These are phyloP conservation scores for Troides helena DNA, from an alignment of 2,888 invertebrate genomes.

Conservation along the genomic window DNA sequence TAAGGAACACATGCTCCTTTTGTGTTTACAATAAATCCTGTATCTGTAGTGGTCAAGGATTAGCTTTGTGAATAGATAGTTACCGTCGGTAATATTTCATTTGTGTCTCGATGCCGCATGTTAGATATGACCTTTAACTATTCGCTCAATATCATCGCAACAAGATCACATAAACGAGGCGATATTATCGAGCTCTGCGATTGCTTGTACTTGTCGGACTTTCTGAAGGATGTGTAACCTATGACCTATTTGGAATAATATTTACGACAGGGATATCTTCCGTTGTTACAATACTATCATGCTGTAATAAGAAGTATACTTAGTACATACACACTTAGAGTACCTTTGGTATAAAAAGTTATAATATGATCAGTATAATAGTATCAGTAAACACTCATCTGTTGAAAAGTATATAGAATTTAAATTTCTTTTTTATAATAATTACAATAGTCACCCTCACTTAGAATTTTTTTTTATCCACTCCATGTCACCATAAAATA, in stretches of 20 bases:
- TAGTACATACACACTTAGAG: no score
- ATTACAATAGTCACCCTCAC: no score
- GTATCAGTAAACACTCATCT: no score
- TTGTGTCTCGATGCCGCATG: conserved; percentile 60
- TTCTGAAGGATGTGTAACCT: conserved; percentile 28
- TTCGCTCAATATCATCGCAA: conserved; percentile 62
- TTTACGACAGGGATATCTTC: conserved; percentile 16
- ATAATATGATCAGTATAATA: no score
- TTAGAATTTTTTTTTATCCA: no score
- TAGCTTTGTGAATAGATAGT: conserved; percentile 54
- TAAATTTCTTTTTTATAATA: no score
- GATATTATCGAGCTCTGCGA: conserved; percentile 48
- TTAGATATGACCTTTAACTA: conserved; percentile 62
- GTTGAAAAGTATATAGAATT: no score
- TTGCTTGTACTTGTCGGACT: conserved; percentile 38
- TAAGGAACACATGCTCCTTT: conserved; percentile 24
- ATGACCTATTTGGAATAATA: conserved; percentile 27
- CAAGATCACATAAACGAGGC: conserved; percentile 56
- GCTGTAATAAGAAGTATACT: no score
- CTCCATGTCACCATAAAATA: no score
- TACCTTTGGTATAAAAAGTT: no score
- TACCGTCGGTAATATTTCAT: conserved; percentile 58
- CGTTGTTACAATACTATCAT: conserved; percentile 48
- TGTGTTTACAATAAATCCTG: conserved; percentile 27
- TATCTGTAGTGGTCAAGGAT: conserved; percentile 27